These are phyloP conservation scores for Callorhinus ursinus DNA, from an alignment of 2,113 vertebrate species.

Conservation along the genomic window DNA sequence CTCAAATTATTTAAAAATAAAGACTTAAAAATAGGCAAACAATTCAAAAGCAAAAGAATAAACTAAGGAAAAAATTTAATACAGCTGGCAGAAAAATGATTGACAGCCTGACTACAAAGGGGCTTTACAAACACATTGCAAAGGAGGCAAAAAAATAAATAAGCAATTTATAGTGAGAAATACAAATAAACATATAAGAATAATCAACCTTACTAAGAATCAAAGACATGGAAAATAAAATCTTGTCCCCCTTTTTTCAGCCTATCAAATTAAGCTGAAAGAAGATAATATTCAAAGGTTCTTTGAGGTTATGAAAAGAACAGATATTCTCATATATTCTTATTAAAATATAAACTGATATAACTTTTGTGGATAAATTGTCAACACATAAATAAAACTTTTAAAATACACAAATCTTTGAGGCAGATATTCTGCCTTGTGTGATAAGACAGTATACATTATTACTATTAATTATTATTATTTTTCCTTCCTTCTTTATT, in stretches of 20 bases:
- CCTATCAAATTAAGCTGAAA: conserved; percentile 8
- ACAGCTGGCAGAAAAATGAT: background rate
- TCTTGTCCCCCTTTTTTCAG: background rate
- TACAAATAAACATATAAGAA: background rate
- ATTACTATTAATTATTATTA: background rate
- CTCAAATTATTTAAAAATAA: conserved; percentile 20
- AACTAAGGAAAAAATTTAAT: conserved; percentile 23
- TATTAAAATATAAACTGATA: background rate
- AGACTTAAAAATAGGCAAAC: background rate
- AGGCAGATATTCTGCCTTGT: conserved; percentile 1
- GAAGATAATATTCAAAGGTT: background rate
- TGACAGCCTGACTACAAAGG: background rate
- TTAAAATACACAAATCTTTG: background rate
- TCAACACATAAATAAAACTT: background rate
- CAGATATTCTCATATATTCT: background rate
- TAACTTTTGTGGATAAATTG: background rate
- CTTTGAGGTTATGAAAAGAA: background rate
- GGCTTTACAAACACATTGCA: background rate
- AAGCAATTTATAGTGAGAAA: background rate
- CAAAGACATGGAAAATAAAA: background rate
- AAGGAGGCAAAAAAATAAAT: conserved; percentile 15
- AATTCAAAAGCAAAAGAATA: background rate
- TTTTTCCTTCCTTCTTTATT: background rate
- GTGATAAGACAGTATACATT: background rate
- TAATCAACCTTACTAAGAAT: background rate